A percentile compares a stretch with the other conserved stretches of the same genome.
Evolutionary conservation across 2,888 invertebrate genomes (phyloP).

Genomic region (Schrankia costaestrigalis): DNA sequence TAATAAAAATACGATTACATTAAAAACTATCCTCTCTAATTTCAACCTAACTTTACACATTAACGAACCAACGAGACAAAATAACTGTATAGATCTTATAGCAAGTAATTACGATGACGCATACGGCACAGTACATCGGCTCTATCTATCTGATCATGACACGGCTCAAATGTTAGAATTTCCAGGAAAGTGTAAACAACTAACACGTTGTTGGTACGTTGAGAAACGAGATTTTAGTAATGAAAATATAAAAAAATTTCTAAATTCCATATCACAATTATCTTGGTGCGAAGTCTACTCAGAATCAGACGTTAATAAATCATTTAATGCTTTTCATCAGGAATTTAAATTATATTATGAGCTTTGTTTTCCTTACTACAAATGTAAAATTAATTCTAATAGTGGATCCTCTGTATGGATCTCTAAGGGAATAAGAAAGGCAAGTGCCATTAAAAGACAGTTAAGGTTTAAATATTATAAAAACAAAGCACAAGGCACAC

Average conservation of each 20-base stretch:
- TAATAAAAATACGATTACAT: too few relatives aligned
- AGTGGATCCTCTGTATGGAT: constrained; percentile 3
- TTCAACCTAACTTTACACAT: background rate
- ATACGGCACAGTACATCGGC: background rate
- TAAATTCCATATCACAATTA: background rate
- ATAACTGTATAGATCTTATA: constrained; percentile 5
- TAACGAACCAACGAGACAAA: background rate
- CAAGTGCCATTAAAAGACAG: too few relatives aligned
- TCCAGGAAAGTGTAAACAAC: background rate
- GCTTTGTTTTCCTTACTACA: constrained; percentile 2
- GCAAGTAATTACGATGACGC: constrained; percentile 1
- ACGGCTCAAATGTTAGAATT: constrained; percentile 2
- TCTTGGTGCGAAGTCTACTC: background rate
- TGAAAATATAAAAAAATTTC: constrained; percentile 2
- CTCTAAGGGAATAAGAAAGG: constrained; percentile 2
- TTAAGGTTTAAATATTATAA: constrained; percentile 3
- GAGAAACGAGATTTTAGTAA: background rate
- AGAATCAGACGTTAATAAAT: background rate
- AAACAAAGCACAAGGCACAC: background rate
- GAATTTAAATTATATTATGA: background rate
- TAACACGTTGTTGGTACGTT: background rate
- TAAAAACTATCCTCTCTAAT: constrained; percentile 1
- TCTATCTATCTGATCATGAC: constrained; percentile 5
- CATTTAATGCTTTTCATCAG: constrained; percentile 3
- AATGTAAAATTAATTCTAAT: constrained; percentile 1